A percentile compares a stretch with the other conserved stretches of the same genome.
Evolutionary conservation across 2,797 vertebrate species (phyloP).

Genomic region (Argentina silus): DNA sequence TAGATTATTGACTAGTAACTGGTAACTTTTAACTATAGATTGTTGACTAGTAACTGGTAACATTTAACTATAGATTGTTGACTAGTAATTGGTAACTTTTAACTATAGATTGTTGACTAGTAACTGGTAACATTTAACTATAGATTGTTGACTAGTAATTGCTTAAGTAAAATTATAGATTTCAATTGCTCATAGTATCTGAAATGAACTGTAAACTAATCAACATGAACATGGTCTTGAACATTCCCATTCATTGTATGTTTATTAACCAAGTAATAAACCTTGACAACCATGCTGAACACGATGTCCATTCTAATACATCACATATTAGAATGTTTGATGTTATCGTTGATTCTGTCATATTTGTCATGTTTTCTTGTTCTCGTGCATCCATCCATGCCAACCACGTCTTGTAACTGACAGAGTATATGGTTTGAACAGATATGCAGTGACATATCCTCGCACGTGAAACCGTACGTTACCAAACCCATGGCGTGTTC

Average conservation of each 20-base stretch:
- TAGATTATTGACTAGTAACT: not conserved
- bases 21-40: constrained; percentile 13
- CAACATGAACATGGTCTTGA: too few species aligned
- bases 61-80: not conserved
- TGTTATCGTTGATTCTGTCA: constrained; percentile 26
- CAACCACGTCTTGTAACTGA: not conserved
- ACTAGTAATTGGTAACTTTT: constrained; percentile 7
- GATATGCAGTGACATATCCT: constrained; percentile 60
- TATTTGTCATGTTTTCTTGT: not conserved
- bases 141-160: not conserved
- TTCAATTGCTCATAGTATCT: too few species aligned
- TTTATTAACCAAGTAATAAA: not conserved
- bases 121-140: constrained; percentile 44
- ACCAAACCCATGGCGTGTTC: constrained; percentile 37
- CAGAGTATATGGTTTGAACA: constrained; percentile 18
- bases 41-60: too few species aligned
- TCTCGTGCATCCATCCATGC: not conserved
- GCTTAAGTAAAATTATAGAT: constrained; percentile 13
- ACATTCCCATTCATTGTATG: not conserved
- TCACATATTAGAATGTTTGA: constrained; percentile 55
- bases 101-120: constrained; percentile 9
- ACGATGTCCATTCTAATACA: constrained; percentile 51
- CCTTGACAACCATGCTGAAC: constrained; percentile 40
- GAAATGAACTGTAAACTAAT: too few species aligned
- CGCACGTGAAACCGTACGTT: constrained; percentile 18